Conservation (phyloP, 2,113 vertebrate species). For the Pampusana beccarii region DNA sequence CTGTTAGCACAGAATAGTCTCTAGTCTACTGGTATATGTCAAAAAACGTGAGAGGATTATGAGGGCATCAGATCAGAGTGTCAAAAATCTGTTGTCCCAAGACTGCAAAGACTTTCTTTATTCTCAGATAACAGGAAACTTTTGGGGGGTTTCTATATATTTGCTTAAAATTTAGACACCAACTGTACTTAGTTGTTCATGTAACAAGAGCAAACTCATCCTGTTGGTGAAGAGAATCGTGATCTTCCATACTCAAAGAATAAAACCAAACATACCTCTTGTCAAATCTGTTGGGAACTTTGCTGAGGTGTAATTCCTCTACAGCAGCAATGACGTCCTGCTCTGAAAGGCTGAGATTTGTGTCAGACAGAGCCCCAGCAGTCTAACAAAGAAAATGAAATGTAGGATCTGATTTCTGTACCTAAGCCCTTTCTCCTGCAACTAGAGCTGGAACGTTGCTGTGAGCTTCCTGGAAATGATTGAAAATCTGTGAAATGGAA, state of each 20-base stretch:
- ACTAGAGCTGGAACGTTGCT: not conserved
- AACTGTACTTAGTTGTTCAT: not conserved
- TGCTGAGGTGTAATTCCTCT: not conserved
- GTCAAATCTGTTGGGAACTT: not conserved
- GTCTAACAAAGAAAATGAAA: not conserved
- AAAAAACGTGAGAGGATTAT: not conserved
- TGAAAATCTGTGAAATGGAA: not conserved
- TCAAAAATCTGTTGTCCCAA: not conserved
- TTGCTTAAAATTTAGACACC: constrained; percentile 24
- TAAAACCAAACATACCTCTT: not conserved
- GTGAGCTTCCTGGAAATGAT: not conserved
- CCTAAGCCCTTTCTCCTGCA: not conserved
- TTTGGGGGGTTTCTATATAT: constrained; percentile 37
- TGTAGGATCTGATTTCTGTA: not conserved
- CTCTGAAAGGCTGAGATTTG: not conserved
- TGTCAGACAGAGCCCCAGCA: not conserved
- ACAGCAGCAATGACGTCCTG: not conserved
- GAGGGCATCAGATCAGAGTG: not conserved
- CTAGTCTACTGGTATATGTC: not conserved
- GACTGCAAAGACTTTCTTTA: not conserved
- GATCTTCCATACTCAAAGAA: constrained; percentile 20
- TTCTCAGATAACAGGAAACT: not conserved
- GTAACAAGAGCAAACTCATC: constrained; percentile 1
- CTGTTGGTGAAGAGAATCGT: not conserved
- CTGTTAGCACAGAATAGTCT: not conserved